Percentiles rank a stretch among this genome's conserved stretches.
These are phyloP conservation scores for Anser brachyrhynchus DNA, from an alignment of 2,113 vertebrate species.

Conservation along the genomic window DNA sequence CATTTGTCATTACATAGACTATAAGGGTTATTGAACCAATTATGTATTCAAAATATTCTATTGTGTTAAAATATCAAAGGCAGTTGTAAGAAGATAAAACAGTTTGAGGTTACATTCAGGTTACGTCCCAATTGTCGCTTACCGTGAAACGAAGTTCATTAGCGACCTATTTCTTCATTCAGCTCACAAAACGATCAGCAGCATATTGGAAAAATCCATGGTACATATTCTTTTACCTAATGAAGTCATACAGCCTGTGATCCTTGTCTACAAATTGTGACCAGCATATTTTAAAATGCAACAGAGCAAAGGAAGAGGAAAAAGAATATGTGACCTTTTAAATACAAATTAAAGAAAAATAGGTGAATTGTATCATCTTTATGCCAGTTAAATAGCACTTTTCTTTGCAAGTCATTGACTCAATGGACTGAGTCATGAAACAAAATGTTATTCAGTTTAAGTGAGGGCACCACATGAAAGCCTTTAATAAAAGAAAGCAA, in stretches of 20 bases:
- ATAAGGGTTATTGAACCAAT: not conserved
- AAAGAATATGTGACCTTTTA: not conserved
- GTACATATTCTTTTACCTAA: not conserved
- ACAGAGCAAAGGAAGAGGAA: not conserved
- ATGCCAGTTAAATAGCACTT: not conserved
- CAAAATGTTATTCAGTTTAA: not conserved
- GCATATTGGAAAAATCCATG: not conserved
- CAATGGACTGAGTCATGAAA: not conserved
- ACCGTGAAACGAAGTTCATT: not conserved
- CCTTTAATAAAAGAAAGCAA: not conserved
- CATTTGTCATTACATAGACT: not conserved
- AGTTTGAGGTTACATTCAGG: not conserved
- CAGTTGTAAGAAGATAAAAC: not conserved
- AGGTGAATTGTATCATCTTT: not conserved
- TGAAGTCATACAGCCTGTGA: not conserved
- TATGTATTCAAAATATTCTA: not conserved
- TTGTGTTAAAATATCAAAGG: not conserved
- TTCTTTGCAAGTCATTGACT: not conserved
- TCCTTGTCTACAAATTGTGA: not conserved
- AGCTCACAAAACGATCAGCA: not conserved
- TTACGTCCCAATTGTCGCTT: not conserved
- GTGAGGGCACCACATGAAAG: not conserved
- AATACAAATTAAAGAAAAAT: not conserved
- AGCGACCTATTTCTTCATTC: not conserved
- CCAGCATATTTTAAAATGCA: not conserved